These are phyloP conservation scores for Agapetus fuscipes DNA, from an alignment of 2,888 invertebrate species.

Conservation along the genomic window DNA sequence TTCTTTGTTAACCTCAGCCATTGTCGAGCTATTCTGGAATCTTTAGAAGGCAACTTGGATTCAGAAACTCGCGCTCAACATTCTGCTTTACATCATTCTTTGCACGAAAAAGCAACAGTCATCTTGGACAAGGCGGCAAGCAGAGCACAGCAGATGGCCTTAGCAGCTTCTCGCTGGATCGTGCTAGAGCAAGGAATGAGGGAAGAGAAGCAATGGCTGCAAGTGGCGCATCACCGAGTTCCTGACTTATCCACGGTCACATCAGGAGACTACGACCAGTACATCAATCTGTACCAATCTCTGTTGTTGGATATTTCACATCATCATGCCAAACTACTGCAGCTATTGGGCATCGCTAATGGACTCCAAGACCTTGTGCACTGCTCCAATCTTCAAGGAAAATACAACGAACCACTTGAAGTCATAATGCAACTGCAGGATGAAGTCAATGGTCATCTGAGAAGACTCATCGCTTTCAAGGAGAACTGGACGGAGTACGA, in stretches of 20 bases:
- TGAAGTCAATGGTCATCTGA: constrained; percentile 62
- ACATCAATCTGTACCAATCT: constrained; percentile 73
- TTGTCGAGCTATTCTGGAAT: constrained; percentile 77
- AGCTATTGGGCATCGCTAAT: constrained; percentile 62
- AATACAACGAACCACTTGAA: constrained; percentile 62
- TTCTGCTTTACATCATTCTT: constrained; percentile 61
- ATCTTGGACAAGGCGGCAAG: constrained; percentile 74
- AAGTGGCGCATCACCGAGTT: constrained; percentile 73
- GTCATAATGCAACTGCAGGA: constrained; percentile 65
- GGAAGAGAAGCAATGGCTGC: constrained; percentile 75
- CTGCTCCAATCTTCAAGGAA: constrained; percentile 64
- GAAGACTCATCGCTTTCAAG: constrained; percentile 62
- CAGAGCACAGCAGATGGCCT: constrained; percentile 72
- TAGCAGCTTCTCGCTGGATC: constrained; percentile 79
- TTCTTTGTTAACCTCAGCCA: constrained; percentile 84
- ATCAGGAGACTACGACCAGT: constrained; percentile 75
- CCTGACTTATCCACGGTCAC: constrained; percentile 73
- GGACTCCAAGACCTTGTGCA: constrained; percentile 64
- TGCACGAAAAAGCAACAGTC: constrained; percentile 65
- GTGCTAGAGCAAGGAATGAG: constrained; percentile 71
- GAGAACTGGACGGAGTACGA: constrained; percentile 73
- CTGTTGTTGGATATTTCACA: constrained; percentile 68
- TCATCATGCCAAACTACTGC: constrained; percentile 68
- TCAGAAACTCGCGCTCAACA: constrained; percentile 66
- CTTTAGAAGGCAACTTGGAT: constrained; percentile 75